Evolutionary conservation across 2,113 vertebrate genomes (phyloP).

Genomic region (Vireo altiloquus): DNA sequence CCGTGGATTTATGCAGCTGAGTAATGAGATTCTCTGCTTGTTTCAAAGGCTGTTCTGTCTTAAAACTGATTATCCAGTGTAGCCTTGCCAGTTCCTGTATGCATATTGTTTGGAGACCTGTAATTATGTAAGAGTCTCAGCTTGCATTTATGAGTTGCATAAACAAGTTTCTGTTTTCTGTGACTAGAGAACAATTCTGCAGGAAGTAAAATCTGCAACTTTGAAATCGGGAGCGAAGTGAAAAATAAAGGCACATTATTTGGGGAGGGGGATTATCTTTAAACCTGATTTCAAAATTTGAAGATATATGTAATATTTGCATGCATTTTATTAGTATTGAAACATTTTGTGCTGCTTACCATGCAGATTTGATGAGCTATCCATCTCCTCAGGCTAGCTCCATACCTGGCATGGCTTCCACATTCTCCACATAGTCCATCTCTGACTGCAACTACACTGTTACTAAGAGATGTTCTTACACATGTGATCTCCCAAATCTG

Average conservation of each 20-base stretch:
- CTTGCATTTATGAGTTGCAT: constrained; percentile 35
- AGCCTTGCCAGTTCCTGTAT: not conserved
- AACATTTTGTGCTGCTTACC: not conserved
- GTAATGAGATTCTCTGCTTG: constrained; percentile 25
- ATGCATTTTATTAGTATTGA: not conserved
- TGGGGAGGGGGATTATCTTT: not conserved
- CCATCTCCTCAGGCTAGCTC: not conserved
- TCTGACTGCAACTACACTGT: not conserved
- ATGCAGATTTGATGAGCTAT: not conserved
- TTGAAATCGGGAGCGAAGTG: not conserved
- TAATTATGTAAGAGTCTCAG: constrained; percentile 36
- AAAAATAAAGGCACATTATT: not conserved
- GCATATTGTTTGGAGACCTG: constrained; percentile 24
- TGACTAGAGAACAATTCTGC: not conserved
- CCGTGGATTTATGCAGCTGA: not conserved
- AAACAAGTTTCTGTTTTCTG: not conserved
- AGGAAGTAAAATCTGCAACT: not conserved
- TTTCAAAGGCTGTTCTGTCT: constrained; percentile 10
- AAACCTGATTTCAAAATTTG: not conserved
- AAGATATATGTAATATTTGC: not conserved
- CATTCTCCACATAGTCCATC: not conserved
- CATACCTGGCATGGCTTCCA: not conserved
- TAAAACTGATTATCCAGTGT: constrained; percentile 12
- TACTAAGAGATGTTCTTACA: not conserved
- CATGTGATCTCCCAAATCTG: not conserved